phyloP scores from a whole-genome alignment of 2,888 invertebrate species.

The Congeria kusceri region DNA sequence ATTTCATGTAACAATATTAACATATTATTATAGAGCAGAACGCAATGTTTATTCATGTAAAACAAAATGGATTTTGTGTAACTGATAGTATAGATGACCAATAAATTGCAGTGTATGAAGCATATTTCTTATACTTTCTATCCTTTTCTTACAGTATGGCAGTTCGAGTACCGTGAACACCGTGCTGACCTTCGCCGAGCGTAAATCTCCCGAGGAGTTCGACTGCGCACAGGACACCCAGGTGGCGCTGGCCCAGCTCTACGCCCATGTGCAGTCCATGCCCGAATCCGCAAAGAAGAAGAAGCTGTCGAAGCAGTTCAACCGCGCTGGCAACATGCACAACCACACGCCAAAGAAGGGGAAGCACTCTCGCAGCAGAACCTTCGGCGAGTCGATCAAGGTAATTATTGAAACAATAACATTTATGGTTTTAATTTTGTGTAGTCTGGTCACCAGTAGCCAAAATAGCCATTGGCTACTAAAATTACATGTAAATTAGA shows the following conservation, averaged over 20 bases:
- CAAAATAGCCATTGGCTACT: slow-evolving; percentile 83
- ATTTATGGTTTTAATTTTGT: not conserved
- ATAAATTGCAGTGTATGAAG: too few species aligned
- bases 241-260: slow-evolving; percentile 90
- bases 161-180: slow-evolving; percentile 86
- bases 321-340: slow-evolving; percentile 59
- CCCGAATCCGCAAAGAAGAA: slow-evolving; percentile 95
- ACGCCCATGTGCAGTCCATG: slow-evolving; percentile 92
- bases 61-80: too few species aligned
- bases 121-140: slow-evolving; percentile 24
- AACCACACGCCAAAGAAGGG: slow-evolving; percentile 46
- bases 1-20: too few species aligned
- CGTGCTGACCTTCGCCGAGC: slow-evolving; percentile 96
- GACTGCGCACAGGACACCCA: slow-evolving; percentile 86
- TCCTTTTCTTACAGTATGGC: slow-evolving; percentile 87
- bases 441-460: slow-evolving; percentile 74
- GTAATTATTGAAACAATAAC: slow-evolving; percentile 43
- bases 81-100: too few species aligned
- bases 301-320: slow-evolving; percentile 80
- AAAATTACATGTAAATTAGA: too few species aligned
- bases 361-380: slow-evolving; percentile 74
- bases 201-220: slow-evolving; percentile 85
- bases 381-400: slow-evolving; percentile 77
- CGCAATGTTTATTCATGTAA: too few species aligned
- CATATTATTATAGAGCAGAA: too few species aligned